These are phyloP conservation scores for Alligator mississippiensis DNA, from an alignment of 2,113 vertebrate genomes.

Conservation along the genomic window DNA sequence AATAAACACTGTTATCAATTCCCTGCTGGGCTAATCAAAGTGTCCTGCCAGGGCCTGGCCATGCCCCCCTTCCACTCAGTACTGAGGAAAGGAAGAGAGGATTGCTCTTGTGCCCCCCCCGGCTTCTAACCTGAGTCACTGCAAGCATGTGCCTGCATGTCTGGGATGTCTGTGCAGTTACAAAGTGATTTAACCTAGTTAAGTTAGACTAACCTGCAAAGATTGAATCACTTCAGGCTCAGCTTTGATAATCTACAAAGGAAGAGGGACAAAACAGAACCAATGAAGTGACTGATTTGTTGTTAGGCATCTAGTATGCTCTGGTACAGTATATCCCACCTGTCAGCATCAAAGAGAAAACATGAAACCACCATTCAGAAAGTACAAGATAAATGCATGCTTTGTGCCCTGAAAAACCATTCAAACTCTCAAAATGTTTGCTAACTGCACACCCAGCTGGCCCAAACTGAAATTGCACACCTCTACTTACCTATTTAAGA, in stretches of 20 bases:
- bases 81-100: too few relatives aligned
- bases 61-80: too few relatives aligned
- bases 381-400: background rate
- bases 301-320: background rate
- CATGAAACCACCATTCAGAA: background rate
- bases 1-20: too few relatives aligned
- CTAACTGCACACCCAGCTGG: slow-evolving; percentile 67
- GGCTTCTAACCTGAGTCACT: too few relatives aligned
- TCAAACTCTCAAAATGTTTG: background rate
- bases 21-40: too few relatives aligned
- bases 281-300: accelerated
- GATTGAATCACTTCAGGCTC: too few relatives aligned
- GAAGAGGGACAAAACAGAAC: background rate
- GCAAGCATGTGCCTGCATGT: too few relatives aligned
- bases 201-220: too few relatives aligned
- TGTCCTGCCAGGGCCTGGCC: too few relatives aligned
- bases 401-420: background rate
- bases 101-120: too few relatives aligned
- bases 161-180: too few relatives aligned
- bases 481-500: background rate
- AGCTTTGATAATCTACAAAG: background rate
- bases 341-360: background rate
- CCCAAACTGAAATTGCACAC: slow-evolving; percentile 43
- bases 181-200: too few relatives aligned
- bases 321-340: background rate